phyloP scores from a whole-genome alignment of 2,113 vertebrate genomes.

The Petroica traversi region DNA sequence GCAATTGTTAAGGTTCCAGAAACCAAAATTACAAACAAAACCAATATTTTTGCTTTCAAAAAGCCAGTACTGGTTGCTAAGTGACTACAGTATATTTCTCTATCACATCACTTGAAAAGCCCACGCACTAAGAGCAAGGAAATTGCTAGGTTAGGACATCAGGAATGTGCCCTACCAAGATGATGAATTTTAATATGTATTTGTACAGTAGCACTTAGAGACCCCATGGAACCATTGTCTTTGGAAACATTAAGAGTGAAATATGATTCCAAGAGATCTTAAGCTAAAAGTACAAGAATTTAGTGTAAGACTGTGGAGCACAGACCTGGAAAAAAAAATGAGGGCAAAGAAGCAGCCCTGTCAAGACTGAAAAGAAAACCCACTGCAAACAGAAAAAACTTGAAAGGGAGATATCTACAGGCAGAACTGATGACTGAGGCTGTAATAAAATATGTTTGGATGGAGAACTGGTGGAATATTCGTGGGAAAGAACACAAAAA shows the following conservation, averaged over 20 bases:
- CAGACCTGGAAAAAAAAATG: neutral
- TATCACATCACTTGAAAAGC: neutral
- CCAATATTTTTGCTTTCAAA: neutral
- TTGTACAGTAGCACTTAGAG: neutral
- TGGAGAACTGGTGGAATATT: neutral
- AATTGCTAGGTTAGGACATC: conserved; percentile 36
- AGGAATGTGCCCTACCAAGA: neutral
- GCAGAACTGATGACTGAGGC: neutral
- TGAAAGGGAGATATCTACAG: neutral
- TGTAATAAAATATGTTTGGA: neutral
- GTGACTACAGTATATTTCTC: conserved; percentile 30
- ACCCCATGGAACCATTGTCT: neutral
- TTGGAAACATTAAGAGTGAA: neutral
- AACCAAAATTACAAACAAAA: neutral
- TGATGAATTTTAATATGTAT: neutral
- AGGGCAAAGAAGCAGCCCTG: neutral
- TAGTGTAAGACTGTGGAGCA: neutral
- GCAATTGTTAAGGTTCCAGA: neutral
- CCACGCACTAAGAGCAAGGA: neutral
- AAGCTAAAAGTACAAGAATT: neutral
- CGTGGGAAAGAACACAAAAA: neutral
- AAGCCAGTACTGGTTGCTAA: conserved; percentile 57
- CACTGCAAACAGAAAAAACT: neutral
- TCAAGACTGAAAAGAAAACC: neutral
- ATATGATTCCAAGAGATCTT: neutral